Evolutionary conservation across 2,113 vertebrate species (phyloP).

Genomic region (Kryptolebias marmoratus): DNA sequence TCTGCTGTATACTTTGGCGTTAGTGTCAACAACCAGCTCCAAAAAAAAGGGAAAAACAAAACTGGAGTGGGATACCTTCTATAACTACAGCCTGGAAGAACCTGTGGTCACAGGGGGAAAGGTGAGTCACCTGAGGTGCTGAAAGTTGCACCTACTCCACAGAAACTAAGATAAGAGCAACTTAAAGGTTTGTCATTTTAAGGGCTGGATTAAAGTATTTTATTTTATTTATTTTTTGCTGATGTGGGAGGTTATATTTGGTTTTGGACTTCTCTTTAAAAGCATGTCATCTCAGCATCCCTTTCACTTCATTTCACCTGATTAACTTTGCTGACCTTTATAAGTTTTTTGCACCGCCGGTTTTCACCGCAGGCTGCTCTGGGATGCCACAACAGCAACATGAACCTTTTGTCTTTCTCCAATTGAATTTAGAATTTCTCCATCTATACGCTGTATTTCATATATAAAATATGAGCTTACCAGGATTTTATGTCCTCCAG

Average conservation of each 20-base stretch:
- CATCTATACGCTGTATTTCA: too few relatives aligned
- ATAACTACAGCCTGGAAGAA: constrained; percentile 43
- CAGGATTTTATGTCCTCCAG: too few relatives aligned
- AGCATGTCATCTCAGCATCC: too few relatives aligned
- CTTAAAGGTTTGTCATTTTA: background rate
- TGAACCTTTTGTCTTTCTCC: too few relatives aligned
- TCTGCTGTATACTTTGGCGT: constrained; percentile 59
- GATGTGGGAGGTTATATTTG: too few relatives aligned
- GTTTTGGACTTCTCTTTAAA: too few relatives aligned
- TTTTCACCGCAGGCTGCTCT: too few relatives aligned
- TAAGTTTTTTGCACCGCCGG: too few relatives aligned
- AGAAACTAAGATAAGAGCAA: background rate
- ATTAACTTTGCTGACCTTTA: background rate
- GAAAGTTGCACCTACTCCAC: background rate
- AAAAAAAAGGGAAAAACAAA: background rate
- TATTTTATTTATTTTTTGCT: background rate
- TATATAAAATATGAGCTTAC: too few relatives aligned
- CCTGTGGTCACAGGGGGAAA: constrained; percentile 10
- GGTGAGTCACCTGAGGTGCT: constrained; percentile 17
- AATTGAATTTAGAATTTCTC: too few relatives aligned
- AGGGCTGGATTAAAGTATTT: background rate
- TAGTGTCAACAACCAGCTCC: constrained; percentile 39
- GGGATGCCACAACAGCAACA: too few relatives aligned
- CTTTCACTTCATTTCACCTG: background rate
- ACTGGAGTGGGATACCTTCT: constrained; percentile 19